A percentile compares a stretch with the other conserved stretches of the same genome.
phyloP scores from a whole-genome alignment of 2,797 vertebrate genomes.

The Adrianichthys oophorus region DNA sequence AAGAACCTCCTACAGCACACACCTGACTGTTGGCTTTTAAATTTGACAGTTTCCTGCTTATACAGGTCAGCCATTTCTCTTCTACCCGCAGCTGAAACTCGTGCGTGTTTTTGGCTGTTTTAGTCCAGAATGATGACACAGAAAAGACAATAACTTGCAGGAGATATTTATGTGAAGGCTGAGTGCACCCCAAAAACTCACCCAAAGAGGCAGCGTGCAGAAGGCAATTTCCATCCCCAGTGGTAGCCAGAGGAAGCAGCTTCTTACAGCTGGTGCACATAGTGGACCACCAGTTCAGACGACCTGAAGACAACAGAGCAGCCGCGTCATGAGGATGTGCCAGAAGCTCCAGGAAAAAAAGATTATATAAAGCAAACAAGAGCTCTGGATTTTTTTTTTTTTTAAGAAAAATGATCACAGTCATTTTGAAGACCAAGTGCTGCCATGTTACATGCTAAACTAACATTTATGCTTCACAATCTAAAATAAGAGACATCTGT shows the following conservation, averaged over 20 bases:
- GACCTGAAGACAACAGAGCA: conserved; percentile 78
- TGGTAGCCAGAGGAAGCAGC: conserved; percentile 95
- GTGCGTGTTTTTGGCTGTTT: neutral
- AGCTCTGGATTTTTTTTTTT: neutral
- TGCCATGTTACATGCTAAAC: too few relatives aligned
- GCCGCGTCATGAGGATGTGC: neutral
- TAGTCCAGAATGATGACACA: too few relatives aligned
- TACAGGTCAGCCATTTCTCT: conserved; percentile 25
- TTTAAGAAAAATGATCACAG: too few relatives aligned
- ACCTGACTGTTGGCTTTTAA: conserved; percentile 24
- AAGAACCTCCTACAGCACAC: conserved; percentile 26
- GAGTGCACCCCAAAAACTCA: conserved; percentile 60
- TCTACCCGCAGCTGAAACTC: neutral
- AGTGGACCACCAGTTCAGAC: conserved; percentile 98
- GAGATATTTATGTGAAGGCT: neutral
- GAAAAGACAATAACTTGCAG: too few relatives aligned
- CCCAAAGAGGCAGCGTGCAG: conserved; percentile 96
- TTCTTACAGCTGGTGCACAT: conserved; percentile 97
- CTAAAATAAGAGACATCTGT: too few relatives aligned
- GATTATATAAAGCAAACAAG: neutral
- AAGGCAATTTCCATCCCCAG: conserved; percentile 97
- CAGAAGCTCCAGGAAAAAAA: neutral
- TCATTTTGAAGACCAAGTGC: too few relatives aligned
- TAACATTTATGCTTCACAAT: too few relatives aligned
- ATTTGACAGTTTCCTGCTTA: conserved; percentile 27